A percentile compares a stretch with the other conserved stretches of the same genome.
Evolutionary conservation across 1,140 invertebrate genomes (phyloP).

Genomic region (Psix sp.): DNA sequence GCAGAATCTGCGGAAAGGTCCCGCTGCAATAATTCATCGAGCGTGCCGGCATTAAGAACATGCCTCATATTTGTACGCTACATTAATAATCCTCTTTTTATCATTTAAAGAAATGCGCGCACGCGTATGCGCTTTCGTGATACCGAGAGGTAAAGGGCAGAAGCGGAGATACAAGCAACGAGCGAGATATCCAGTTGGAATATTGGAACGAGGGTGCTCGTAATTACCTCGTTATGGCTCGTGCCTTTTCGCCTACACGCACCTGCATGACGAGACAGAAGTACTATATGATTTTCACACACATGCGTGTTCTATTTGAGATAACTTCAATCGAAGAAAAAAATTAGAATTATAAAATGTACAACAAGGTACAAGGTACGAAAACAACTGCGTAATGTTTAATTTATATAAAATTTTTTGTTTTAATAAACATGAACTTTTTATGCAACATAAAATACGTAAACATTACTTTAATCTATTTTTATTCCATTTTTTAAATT

Average conservation of each 20-base stretch:
- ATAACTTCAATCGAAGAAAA: no score
- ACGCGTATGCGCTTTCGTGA: slow-evolving; percentile 26
- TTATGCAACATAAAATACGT: no score
- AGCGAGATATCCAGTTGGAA: slow-evolving; percentile 16
- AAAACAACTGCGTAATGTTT: no score
- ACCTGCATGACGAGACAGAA: slow-evolving; percentile 59
- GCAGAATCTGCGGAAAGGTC: no score
- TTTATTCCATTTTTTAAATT: no score
- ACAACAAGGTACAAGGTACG: no score
- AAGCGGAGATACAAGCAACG: background rate
- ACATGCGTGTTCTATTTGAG: no score
- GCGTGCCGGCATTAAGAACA: slow-evolving; percentile 28
- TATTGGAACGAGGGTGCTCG: slow-evolving; percentile 39
- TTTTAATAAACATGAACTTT: no score
- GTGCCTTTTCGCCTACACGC: slow-evolving; percentile 55
- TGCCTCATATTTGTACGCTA: slow-evolving; percentile 40
- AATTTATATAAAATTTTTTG: no score
- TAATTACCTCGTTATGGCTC: slow-evolving; percentile 61
- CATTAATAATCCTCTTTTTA: slow-evolving; percentile 52
- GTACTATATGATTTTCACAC: slow-evolving; percentile 35
- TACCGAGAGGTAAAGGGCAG: slow-evolving; percentile 6
- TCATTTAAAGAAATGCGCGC: slow-evolving; percentile 43
- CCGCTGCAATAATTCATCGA: slow-evolving; percentile 30
- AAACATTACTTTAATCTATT: no score
- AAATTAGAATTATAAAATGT: no score